phyloP scores from a whole-genome alignment of 2,888 invertebrate genomes.

The Acleris sparsana region DNA sequence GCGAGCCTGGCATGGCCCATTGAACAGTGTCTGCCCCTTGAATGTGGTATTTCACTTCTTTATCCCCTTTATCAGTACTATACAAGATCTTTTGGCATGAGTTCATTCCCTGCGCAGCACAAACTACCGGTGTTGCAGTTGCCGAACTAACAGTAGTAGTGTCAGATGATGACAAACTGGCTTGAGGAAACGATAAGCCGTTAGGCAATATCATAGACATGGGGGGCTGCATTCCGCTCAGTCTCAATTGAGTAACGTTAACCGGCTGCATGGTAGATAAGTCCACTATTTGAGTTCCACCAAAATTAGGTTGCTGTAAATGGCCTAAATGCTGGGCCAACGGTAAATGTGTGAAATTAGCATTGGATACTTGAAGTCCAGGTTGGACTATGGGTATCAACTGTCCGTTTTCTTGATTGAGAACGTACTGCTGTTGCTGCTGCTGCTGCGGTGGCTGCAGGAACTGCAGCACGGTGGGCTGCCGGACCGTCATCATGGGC shows the following conservation, averaged over 20 bases:
- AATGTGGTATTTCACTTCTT: constrained; percentile 76
- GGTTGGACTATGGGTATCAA: constrained; percentile 78
- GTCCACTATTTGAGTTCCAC: constrained; percentile 71
- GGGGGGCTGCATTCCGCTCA: constrained; percentile 75
- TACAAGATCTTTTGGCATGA: constrained; percentile 75
- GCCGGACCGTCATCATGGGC: constrained; percentile 76
- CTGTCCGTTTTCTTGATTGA: constrained; percentile 78
- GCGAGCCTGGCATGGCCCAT: constrained; percentile 75
- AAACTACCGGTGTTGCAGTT: constrained; percentile 73
- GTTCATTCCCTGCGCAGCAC: constrained; percentile 74
- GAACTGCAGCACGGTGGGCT: constrained; percentile 73
- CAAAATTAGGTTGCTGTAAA: constrained; percentile 72
- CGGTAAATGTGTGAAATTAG: constrained; percentile 73
- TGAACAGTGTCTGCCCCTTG: constrained; percentile 75
- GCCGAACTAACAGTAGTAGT: constrained; percentile 76
- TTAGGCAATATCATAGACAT: constrained; percentile 80
- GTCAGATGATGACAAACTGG: constrained; percentile 66
- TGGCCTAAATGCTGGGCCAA: constrained; percentile 63
- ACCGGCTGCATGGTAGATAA: constrained; percentile 76
- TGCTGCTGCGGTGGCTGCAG: constrained; percentile 73
- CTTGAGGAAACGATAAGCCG: constrained; percentile 71
- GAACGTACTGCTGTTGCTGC: constrained; percentile 54
- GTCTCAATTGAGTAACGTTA: constrained; percentile 71
- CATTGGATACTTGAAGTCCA: constrained; percentile 72
- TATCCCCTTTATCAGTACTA: constrained; percentile 75